Evolutionary conservation across 2,888 invertebrate species (phyloP).

Genomic region (Esperia sulphurella): DNA sequence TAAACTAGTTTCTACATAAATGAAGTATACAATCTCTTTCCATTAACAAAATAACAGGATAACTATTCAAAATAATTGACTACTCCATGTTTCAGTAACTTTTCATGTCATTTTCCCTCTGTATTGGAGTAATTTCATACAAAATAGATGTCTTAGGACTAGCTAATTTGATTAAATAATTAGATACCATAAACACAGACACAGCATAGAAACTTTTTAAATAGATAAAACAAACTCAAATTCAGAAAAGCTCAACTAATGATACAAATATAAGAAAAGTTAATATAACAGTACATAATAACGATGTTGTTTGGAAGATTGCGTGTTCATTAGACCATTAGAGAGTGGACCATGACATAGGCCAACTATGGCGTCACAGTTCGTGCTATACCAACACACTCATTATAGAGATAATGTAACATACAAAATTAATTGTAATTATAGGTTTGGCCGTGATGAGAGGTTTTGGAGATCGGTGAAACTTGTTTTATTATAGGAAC

Average conservation of each 20-base stretch:
- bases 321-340: conserved; percentile 26
- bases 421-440: conserved; percentile 60
- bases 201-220: too few relatives aligned
- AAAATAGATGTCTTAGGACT: too few relatives aligned
- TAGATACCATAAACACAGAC: too few relatives aligned
- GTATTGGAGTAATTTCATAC: too few relatives aligned
- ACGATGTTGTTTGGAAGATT: conserved; percentile 13
- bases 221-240: too few relatives aligned
- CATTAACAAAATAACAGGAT: too few relatives aligned
- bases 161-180: too few relatives aligned
- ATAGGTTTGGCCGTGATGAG: conserved; percentile 31
- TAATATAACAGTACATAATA: conserved; percentile 8
- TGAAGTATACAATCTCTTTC: too few relatives aligned
- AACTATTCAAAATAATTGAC: too few relatives aligned
- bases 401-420: conserved; percentile 48
- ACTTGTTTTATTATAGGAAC: conserved; percentile 21
- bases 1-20: too few relatives aligned
- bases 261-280: neutral
- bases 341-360: conserved; percentile 36
- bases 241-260: neutral
- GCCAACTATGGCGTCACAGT: conserved; percentile 34
- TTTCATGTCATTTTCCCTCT: too few relatives aligned
- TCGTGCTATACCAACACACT: conserved; percentile 45
- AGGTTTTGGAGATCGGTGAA: conserved; percentile 20
- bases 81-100: too few relatives aligned